These are phyloP conservation scores for Hydropsyche tenuis DNA, from an alignment of 1,140 invertebrate species.

Conservation along the genomic window DNA sequence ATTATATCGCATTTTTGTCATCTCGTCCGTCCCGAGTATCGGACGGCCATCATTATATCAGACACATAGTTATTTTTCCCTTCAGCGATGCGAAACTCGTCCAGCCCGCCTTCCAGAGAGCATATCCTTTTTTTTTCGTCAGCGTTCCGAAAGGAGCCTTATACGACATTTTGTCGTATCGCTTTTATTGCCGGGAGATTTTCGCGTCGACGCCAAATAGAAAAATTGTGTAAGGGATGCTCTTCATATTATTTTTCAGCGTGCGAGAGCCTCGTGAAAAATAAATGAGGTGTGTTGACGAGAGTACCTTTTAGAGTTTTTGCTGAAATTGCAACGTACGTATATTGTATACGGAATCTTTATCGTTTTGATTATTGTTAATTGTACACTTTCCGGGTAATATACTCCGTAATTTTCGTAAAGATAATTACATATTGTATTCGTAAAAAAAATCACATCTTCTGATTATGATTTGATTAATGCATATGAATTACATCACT, in stretches of 20 bases:
- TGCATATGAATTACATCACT: no score
- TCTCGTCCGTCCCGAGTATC: conserved; percentile 28
- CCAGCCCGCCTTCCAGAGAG: neutral
- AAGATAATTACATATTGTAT: no score
- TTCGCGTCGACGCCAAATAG: neutral
- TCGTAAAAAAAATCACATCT: no score
- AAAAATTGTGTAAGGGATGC: conserved; percentile 11
- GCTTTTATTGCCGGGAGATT: neutral
- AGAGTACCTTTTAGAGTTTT: neutral
- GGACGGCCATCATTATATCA: conserved; percentile 43
- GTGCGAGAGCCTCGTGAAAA: neutral
- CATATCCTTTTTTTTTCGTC: neutral
- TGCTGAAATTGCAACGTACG: no score
- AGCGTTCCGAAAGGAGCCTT: conserved; percentile 1
- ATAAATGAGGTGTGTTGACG: conserved; percentile 14
- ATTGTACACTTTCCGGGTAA: no score
- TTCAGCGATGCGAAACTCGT: conserved; percentile 34
- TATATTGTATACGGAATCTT: no score
- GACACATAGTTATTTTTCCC: conserved; percentile 47
- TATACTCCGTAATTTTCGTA: no score
- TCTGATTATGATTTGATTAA: no score
- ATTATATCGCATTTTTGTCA: conserved; percentile 50
- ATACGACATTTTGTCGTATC: conserved; percentile 3
- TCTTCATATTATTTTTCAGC: neutral
- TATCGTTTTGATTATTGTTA: no score